Evolutionary conservation across 1,140 invertebrate genomes (phyloP).

Genomic region (Plodia interpunctella): DNA sequence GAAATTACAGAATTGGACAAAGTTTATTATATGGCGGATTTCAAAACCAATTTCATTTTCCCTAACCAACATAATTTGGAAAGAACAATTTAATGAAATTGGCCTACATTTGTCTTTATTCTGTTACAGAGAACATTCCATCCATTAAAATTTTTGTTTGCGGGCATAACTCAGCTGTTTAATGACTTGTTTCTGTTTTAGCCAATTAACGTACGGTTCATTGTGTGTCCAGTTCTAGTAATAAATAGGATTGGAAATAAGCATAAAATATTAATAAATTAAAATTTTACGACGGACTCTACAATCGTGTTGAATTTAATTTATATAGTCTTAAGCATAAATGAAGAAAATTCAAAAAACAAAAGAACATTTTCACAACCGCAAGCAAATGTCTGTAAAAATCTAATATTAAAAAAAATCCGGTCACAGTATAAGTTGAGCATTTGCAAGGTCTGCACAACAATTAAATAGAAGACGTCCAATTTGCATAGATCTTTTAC

Average conservation of each 20-base stretch:
- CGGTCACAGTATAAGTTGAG: too few relatives aligned
- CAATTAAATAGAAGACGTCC: not conserved
- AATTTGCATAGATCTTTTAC: not conserved
- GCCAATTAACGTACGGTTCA: not conserved
- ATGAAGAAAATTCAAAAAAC: too few relatives aligned
- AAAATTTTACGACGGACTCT: too few relatives aligned
- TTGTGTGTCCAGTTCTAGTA: not conserved
- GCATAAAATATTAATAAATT: too few relatives aligned
- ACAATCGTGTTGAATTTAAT: too few relatives aligned
- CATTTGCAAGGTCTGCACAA: not conserved
- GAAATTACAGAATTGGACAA: too few relatives aligned
- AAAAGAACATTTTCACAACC: too few relatives aligned
- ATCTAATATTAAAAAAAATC: too few relatives aligned
- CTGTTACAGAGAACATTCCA: not conserved
- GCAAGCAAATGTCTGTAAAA: too few relatives aligned
- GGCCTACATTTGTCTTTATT: slow-evolving; percentile 5
- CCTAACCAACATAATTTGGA: not conserved
- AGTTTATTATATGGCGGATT: not conserved
- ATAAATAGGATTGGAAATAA: too few relatives aligned
- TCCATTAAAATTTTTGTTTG: slow-evolving; percentile 4
- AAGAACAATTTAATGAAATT: slow-evolving; percentile 4
- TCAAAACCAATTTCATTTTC: not conserved
- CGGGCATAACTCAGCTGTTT: not conserved
- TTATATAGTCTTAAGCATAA: too few relatives aligned
- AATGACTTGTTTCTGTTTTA: not conserved